phyloP scores from a whole-genome alignment of 64 coral and sea anemone genomes.

The Actinia tenebrosa region DNA sequence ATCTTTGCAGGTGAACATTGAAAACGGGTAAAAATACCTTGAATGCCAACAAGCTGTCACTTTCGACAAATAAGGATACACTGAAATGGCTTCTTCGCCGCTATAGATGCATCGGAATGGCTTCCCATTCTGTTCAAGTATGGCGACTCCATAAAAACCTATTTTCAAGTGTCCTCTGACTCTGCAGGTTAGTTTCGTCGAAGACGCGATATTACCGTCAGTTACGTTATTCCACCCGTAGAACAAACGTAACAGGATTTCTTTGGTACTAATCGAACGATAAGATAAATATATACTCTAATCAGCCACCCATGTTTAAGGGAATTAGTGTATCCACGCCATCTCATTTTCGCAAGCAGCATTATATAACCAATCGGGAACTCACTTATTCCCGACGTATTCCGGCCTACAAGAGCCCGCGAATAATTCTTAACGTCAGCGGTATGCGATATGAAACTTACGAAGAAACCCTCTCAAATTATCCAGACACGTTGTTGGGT shows the following conservation, averaged over 20 bases:
- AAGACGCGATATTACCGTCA: too few relatives aligned
- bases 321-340: conserved; percentile 11
- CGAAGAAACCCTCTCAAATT: conserved; percentile 65
- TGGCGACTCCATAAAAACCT: neutral
- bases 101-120: neutral
- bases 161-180: neutral
- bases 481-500: conserved; percentile 73
- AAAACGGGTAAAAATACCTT: neutral
- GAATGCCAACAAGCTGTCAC: neutral
- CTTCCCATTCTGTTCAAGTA: neutral
- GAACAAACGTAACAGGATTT: neutral
- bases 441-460: conserved; percentile 81
- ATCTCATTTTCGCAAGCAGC: neutral
- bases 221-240: neutral
- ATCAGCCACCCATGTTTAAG: conserved; percentile 17
- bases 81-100: neutral
- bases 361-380: neutral
- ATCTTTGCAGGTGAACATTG: neutral
- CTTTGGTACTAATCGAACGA: neutral
- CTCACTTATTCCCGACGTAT: conserved; percentile 1
- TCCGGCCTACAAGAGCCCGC: conserved; percentile 26
- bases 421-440: conserved; percentile 71
- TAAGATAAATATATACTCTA: neutral
- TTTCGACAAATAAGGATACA: neutral
- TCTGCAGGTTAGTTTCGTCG: too few relatives aligned